These are phyloP conservation scores for Regulus satrapa DNA, from an alignment of 2,113 vertebrate species.

Conservation along the genomic window DNA sequence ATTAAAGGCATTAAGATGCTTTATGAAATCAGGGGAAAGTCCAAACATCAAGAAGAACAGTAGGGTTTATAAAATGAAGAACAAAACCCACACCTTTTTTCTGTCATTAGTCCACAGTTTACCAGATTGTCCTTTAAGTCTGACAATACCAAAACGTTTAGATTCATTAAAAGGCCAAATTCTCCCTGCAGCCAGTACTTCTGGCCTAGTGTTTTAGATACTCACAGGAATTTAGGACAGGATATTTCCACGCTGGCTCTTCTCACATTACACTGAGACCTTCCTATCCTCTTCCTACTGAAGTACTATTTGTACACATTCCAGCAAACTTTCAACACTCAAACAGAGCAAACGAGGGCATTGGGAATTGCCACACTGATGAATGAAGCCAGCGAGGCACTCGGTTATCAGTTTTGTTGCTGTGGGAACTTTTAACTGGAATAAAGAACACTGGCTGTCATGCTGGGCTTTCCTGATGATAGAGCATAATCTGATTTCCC, in stretches of 20 bases:
- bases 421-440: neutral
- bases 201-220: slow-evolving; percentile 33
- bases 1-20: neutral
- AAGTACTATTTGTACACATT: slow-evolving; percentile 44
- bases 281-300: slow-evolving; percentile 36
- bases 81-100: neutral
- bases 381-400: neutral
- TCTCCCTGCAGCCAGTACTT: neutral
- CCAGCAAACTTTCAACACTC: slow-evolving; percentile 51
- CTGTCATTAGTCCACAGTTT: neutral
- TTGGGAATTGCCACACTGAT: neutral
- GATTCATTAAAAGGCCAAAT: neutral
- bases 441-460: neutral
- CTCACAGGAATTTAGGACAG: slow-evolving; percentile 49
- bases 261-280: slow-evolving; percentile 43
- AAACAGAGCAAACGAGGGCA: neutral
- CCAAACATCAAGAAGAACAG: neutral
- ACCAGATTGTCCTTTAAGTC: neutral
- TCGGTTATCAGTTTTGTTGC: neutral
- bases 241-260: slow-evolving; percentile 55
- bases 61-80: neutral
- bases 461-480: neutral
- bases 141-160: neutral
- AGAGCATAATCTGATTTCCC: neutral
- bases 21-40: neutral